phyloP scores from a whole-genome alignment of 2,113 vertebrate genomes.

The Geococcyx californianus region DNA sequence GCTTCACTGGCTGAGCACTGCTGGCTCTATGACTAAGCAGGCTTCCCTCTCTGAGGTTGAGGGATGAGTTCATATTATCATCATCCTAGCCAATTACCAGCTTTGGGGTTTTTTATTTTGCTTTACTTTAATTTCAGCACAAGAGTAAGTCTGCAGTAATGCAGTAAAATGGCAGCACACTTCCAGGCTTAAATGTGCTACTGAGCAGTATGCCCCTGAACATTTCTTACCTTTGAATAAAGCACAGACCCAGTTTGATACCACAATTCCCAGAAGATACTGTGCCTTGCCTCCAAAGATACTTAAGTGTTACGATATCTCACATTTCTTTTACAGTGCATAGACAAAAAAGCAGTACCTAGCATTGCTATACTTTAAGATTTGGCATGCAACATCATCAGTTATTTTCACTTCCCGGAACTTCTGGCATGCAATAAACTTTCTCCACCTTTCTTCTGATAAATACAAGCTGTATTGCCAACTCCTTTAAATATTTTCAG shows the following conservation, averaged over 20 bases:
- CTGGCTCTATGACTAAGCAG: conserved; percentile 36
- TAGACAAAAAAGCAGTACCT: neutral
- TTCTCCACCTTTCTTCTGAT: neutral
- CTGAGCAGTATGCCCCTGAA: neutral
- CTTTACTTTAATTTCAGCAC: neutral
- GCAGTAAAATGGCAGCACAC: neutral
- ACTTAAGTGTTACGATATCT: neutral
- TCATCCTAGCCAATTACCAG: neutral
- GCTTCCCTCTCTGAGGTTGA: conserved; percentile 16
- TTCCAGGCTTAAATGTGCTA: neutral
- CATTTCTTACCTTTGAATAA: neutral
- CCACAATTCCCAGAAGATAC: neutral
- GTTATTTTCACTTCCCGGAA: neutral
- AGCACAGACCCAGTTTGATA: neutral
- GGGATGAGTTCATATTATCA: conserved; percentile 38
- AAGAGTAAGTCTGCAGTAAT: neutral
- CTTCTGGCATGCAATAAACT: neutral
- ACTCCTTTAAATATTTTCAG: neutral
- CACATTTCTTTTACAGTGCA: neutral
- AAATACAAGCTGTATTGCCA: neutral
- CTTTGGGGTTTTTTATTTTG: neutral
- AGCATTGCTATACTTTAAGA: neutral
- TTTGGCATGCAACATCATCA: neutral
- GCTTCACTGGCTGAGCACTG: neutral
- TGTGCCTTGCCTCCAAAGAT: neutral